Evolutionary conservation across 2,797 vertebrate genomes (phyloP), one percentile per base, ranked within the genome.

Genomic region (Ptychobarbus kaznakovi): DNA sequence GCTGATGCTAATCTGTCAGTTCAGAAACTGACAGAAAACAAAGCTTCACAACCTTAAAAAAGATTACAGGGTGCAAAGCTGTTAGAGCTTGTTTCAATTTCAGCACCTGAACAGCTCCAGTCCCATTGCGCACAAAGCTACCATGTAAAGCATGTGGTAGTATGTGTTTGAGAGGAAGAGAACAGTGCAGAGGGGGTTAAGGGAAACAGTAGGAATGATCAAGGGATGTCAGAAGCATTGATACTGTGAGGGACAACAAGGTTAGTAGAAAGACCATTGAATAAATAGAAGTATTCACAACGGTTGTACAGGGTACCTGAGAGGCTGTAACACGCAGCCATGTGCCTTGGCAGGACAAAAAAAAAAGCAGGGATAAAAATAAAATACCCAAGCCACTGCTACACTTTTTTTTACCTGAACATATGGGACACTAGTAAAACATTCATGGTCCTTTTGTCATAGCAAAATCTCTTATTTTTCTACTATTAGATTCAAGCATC

Each of bases 361-460:
- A 87, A 87, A 88, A 91, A 61, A 91, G 90, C 92, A 87, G 86
- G 80, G 83, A 93, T 93, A 89, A 90, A 93, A 93, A 93, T 0
- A 42, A 84, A 73, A 51, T 58, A 73, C 44, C 28, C 58, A 46
- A 44, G 81, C 61, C 40, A 80, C 70, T 69, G 49, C 68, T 86
- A 77, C 82, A 74, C 49, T 83, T 66, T n/a, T n/a, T 28, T 83
- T 78, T 69, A 38, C 12, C 32, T 42, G 53, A 84, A 87, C 80
- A 86, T 84, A 86, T 58, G 80, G 87, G 85, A 84, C 79, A 80
- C 25, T 80, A 46, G 85, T 93, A 88, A 94, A 94, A 92, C 82
- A 94, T 94, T 92, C 87, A 93, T 93, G 88, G 49, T 86, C 8
- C 32, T 83, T 89, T 91, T 91, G 88, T 91, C 88, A 88, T 82